Conservation (phyloP, 2,888 invertebrate genomes). For the Subacronicta megacephala region DNA sequence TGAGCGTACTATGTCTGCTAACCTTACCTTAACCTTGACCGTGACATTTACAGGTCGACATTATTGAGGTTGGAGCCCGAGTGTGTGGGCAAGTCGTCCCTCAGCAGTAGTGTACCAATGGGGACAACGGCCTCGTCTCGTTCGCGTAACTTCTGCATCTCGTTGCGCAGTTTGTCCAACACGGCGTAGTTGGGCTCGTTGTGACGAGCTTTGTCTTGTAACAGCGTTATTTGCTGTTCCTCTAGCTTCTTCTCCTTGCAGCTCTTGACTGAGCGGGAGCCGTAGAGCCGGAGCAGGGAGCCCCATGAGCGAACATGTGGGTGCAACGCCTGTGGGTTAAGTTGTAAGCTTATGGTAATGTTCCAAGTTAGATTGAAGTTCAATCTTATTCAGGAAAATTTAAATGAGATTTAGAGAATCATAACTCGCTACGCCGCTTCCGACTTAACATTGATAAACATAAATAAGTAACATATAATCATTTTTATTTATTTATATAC, state of each 20-base stretch:
- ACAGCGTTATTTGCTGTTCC: constrained; percentile 96
- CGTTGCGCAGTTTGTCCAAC: constrained; percentile 94
- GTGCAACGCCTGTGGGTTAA: constrained; percentile 91
- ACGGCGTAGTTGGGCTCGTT: constrained; percentile 98
- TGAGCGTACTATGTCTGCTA: no score
- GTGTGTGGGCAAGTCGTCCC: constrained; percentile 91
- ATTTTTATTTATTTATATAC: no score
- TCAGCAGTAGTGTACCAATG: constrained; percentile 86
- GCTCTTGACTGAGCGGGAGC: constrained; percentile 96
- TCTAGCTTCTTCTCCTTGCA: constrained; percentile 97
- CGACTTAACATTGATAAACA: no score
- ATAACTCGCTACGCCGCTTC: no score
- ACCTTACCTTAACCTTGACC: not conserved
- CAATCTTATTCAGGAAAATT: no score
- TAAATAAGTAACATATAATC: no score
- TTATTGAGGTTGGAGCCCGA: constrained; percentile 94
- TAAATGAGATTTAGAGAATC: no score
- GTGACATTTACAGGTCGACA: constrained; percentile 90
- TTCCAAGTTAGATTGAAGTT: no score
- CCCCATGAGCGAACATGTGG: constrained; percentile 99
- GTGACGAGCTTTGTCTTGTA: constrained; percentile 94
- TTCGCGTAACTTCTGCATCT: constrained; percentile 94
- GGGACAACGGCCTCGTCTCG: constrained; percentile 90
- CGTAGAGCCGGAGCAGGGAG: constrained; percentile 97
- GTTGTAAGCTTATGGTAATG: no score